These are phyloP conservation scores for Malachius bipustulatus DNA, from an alignment of 2,888 invertebrate species.

Conservation along the genomic window DNA sequence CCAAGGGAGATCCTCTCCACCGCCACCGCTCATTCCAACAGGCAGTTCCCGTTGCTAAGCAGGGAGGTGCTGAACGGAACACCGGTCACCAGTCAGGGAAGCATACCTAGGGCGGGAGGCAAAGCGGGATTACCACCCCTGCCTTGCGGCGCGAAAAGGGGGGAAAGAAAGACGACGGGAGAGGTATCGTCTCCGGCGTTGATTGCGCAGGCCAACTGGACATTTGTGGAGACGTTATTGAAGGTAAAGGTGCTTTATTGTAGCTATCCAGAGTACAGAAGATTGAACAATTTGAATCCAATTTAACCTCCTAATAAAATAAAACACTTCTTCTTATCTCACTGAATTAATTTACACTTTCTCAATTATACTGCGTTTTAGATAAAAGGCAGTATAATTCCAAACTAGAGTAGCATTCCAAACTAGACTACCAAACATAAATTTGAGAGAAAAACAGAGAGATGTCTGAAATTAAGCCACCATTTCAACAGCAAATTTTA, in stretches of 20 bases:
- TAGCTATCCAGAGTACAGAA: not conserved
- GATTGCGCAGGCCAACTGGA: slow-evolving; percentile 94
- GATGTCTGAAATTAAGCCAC: too few relatives aligned
- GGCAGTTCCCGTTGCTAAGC: slow-evolving; percentile 79
- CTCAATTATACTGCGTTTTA: too few relatives aligned
- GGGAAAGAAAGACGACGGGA: slow-evolving; percentile 22
- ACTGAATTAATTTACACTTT: too few relatives aligned
- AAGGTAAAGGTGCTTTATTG: slow-evolving; percentile 52
- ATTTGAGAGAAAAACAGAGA: too few relatives aligned
- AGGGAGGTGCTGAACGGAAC: slow-evolving; percentile 62
- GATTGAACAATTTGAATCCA: not conserved
- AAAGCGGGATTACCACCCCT: slow-evolving; percentile 26
- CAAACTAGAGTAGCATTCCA: too few relatives aligned
- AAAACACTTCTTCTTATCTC: too few relatives aligned
- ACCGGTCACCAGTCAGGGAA: slow-evolving; percentile 42
- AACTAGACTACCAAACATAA: too few relatives aligned
- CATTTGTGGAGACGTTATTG: slow-evolving; percentile 92
- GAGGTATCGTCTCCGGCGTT: slow-evolving; percentile 72
- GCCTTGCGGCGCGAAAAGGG: slow-evolving; percentile 19
- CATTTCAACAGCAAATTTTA: too few relatives aligned
- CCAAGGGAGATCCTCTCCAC: slow-evolving; percentile 69
- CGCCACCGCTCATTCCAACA: slow-evolving; percentile 37
- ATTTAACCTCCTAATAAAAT: not conserved
- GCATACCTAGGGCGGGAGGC: slow-evolving; percentile 35
- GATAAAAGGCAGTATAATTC: too few relatives aligned